Percentiles rank a stretch among this genome's conserved stretches.
Conservation (phyloP, 2,797 vertebrate genomes). For the Crenichthys baileyi region DNA sequence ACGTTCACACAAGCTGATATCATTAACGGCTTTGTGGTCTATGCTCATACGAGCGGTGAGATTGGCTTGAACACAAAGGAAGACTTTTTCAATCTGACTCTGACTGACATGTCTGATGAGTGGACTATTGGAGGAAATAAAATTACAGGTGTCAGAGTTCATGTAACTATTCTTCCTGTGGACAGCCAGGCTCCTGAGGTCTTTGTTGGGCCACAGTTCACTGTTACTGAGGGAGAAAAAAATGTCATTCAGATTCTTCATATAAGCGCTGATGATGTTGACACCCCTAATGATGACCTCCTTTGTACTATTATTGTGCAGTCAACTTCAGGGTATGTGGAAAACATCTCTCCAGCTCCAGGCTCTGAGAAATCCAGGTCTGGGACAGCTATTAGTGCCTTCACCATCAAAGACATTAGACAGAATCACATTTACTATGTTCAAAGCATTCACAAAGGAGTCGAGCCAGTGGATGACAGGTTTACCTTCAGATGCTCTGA, state of each 20-base stretch:
- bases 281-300: constrained; percentile 90
- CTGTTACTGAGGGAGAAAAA: constrained; percentile 89
- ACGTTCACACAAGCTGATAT: constrained; percentile 93
- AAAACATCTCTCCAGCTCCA: constrained; percentile 95
- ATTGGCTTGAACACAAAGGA: constrained; percentile 87
- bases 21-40: constrained; percentile 90
- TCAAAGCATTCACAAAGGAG: constrained; percentile 93
- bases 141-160: constrained; percentile 90
- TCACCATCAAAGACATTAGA: constrained; percentile 92
- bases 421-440: constrained; percentile 93
- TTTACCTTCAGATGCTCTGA: constrained; percentile 96
- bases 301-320: constrained; percentile 94
- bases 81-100: constrained; percentile 92
- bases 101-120: constrained; percentile 91
- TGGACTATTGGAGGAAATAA: constrained; percentile 89
- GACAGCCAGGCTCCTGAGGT: constrained; percentile 92
- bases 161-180: constrained; percentile 93
- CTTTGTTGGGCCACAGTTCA: constrained; percentile 85
- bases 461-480: constrained; percentile 94
- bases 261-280: constrained; percentile 86
- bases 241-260: constrained; percentile 83
- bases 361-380: constrained; percentile 97
- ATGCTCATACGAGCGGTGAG: constrained; percentile 91
- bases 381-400: constrained; percentile 91
- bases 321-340: constrained; percentile 90